Evolutionary conservation across 1,140 invertebrate species (phyloP), one percentile per base, ranked within the genome.

Genomic region (Polyergus mexicanus): DNA sequence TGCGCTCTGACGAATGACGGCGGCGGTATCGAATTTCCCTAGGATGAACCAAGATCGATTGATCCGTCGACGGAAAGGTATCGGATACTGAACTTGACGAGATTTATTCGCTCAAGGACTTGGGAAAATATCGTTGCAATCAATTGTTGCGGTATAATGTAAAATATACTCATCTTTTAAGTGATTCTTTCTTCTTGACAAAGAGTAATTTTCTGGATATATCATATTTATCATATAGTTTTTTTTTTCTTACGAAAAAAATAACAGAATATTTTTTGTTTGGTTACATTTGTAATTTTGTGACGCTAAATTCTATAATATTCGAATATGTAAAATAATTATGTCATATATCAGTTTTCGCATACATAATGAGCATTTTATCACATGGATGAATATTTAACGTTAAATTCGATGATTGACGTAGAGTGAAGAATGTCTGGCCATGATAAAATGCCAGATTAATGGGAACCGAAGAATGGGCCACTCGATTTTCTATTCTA

Each of bases 401-500:
- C 22, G 44, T 77, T 65, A 54, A 84, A 84, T 65, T 22, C 22
- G 8, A 28, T 77, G 74, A 84, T 77, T 77, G 81, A 84, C 72
- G 32, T 76, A 32, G 35, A 84, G 72, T 83, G 83, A 75, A 84
- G 80, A 84, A 51, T 86, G 72, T 86, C 87, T 58, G 62, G 35
- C 38, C 13, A 32, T 47, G 72, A 86, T 86, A 89, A 87, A 89
- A 89, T 76, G 51, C 56, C 68, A 44, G 62, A 89, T 89, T 88
- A 86, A 89, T 86, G 68, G 62, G 68, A 76, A 51, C 41, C 66
- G 83, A 89, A 90, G 88, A 85, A 85, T 47, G 69, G 25, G n/a
- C 80, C 89, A 84, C 80, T 90, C 84, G 87, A 86, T 87, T 90
- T 90, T 89, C 89, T 90, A 90, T 90, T 88, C 89, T 87, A 91